A percentile compares a stretch with the other conserved stretches of the same genome.
Evolutionary conservation across 2,797 vertebrate genomes (phyloP).

Genomic region (Diglossa cyanea): DNA sequence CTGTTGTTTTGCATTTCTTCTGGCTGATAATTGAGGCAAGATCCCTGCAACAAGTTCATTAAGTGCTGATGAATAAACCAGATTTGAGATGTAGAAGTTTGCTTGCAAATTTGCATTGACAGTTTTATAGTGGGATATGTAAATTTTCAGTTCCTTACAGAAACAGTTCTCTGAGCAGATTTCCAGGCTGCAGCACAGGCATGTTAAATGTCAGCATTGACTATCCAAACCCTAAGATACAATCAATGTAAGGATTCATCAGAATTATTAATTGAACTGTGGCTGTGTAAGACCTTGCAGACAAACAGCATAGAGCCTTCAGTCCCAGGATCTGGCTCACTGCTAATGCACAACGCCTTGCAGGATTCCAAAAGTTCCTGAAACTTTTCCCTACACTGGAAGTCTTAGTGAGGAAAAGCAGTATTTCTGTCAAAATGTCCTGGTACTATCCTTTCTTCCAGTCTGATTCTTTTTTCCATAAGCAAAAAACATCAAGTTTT

Average conservation of each 20-base stretch:
- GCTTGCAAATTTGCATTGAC: background rate
- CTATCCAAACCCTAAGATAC: background rate
- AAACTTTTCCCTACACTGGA: background rate
- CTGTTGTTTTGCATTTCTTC: background rate
- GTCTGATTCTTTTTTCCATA: background rate
- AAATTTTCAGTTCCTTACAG: background rate
- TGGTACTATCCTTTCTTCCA: background rate
- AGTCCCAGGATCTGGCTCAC: background rate
- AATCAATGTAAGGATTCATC: background rate
- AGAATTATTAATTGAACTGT: background rate
- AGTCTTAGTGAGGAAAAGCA: background rate
- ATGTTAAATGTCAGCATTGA: background rate
- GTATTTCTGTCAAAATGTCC: background rate
- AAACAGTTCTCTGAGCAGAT: background rate
- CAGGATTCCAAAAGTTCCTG: background rate
- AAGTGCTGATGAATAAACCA: background rate
- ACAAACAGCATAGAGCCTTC: background rate
- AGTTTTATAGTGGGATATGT: background rate
- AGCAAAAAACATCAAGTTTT: background rate
- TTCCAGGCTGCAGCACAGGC: background rate
- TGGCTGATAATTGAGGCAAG: background rate
- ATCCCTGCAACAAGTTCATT: background rate
- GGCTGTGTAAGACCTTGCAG: background rate
- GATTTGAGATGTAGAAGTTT: background rate
- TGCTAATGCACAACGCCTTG: background rate